Evolutionary conservation across 2,888 invertebrate genomes (phyloP), one percentile per base, ranked within the genome.

Genomic region (Plagiodera versicolora): DNA sequence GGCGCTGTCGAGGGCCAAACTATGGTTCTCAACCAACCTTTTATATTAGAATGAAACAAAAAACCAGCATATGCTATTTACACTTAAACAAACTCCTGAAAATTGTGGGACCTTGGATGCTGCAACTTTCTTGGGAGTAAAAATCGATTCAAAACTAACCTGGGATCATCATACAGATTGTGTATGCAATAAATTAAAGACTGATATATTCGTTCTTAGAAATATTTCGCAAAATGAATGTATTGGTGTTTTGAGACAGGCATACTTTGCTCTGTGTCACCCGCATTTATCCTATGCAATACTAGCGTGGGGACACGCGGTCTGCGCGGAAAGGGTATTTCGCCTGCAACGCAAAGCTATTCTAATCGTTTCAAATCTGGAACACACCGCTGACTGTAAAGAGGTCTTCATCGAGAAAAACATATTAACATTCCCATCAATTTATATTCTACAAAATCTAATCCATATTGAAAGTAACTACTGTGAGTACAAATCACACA

Each of bases 401-500:
- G 5, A 44, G 44, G 16, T 5, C 14, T 44, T 44, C 11, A 44
- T 14, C 16, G 16, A 44, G 44, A n/a, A 44, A n/a, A n/a, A n/a
- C n/a, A n/a, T n/a, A n/a, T n/a, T 44, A 44, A 44, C n/a, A 44
- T 44, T 44, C 11, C 44, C 44, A 44, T 44, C 44, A 11, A 44
- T 44, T 44, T 11, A 44, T 44, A 44, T 44, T 11, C 44, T 44
- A 44, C 44, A 44, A 44, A 44, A 44, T 44, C 11, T 14, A 44
- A 44, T 44, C 44, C 44, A 44, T 44, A 11, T 44, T 8, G 11
- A 44, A 44, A n/a, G 11, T 28, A 44, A 44, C 11, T 44, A 44
- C 44, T 44, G 44, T 44, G 44, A 44, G 44, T 44, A 44, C 44
- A 44, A 11, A 44, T 44, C 44, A 44, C 44, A 44, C 28, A 44